Evolutionary conservation across 2,888 invertebrate species (phyloP), one percentile per base, ranked within the genome.

Genomic region (Ennomos erosarius): DNA sequence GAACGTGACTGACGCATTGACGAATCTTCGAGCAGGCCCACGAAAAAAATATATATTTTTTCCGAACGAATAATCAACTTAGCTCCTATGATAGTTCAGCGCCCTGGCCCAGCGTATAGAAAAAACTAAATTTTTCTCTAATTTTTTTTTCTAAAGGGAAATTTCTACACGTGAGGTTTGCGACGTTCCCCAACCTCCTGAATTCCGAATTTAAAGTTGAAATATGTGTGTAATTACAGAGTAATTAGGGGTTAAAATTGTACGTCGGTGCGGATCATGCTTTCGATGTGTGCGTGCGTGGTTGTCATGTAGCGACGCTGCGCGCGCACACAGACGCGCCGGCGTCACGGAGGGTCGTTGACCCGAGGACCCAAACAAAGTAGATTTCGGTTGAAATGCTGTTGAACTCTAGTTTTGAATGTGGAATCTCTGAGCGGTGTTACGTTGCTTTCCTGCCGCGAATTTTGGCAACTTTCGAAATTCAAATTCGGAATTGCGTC

Each of bases 281-380:
- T 71, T 63, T 74, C 69, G 57, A 62, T 80, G 88, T 87, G 85
- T 87, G 85, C 72, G 88, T 85, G 79, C 71, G 78, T 74, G 75
- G 76, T 70, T 72, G 74, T 68, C 63, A 74, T 77, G 79, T 80
- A 68, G 71, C 71, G 65, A 85, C 76, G 70, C 59, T 76, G 72
- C 77, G 82, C 82, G 80, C 86, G 85, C 90, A 88, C 88, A 89
- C 87, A 79, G 69, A 64, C 82, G 68, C 71, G 73, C 67, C 68
- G 84, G 85, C 90, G 88, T 87, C 88, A 87, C 81, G 77, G 71
- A 73, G 77, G 89, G 81, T 86, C 92, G 73, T 82, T 81, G 90
- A 90, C 88, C 92, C 87, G 80, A 73, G 85, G 88, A 89, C 91
- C 91, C 90, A 91, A 91, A 92, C 91, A 91, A 90, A 88, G 90